Conservation (phyloP, 2,113 vertebrate genomes). For the Monopterus albus region DNA sequence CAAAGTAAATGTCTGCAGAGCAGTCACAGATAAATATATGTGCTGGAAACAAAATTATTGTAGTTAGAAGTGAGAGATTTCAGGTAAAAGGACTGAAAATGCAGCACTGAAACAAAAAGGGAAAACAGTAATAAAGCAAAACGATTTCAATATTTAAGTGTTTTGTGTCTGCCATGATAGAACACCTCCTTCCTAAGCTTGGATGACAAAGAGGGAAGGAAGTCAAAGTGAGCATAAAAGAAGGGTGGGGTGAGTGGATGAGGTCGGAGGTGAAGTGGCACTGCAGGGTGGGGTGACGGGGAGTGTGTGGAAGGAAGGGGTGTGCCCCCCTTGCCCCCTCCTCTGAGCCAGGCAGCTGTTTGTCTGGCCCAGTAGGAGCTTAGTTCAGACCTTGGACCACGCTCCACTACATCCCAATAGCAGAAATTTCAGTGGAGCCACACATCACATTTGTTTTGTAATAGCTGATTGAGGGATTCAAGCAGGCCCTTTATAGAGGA, state of each 20-base stretch:
- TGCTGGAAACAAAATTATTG: not conserved
- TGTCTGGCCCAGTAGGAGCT: conserved; percentile 78
- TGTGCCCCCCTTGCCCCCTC: conserved; percentile 46
- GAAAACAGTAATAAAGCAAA: conserved; percentile 13
- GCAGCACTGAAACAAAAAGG: not conserved
- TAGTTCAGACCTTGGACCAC: conserved; percentile 72
- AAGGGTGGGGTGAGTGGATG: conserved; percentile 73
- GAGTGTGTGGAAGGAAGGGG: conserved; percentile 74
- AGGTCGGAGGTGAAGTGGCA: conserved; percentile 82
- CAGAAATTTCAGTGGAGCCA: conserved; percentile 63
- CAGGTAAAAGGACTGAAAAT: not conserved
- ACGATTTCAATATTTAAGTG: conserved; percentile 30
- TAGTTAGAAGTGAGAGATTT: not conserved
- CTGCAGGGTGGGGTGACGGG: conserved; percentile 61
- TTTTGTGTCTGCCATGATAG: conserved; percentile 63
- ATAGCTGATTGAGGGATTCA: conserved; percentile 61
- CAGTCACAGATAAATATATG: not conserved
- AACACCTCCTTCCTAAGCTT: conserved; percentile 65
- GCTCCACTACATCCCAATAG: conserved; percentile 80
- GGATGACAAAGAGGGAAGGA: conserved; percentile 74
- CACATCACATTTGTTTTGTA: conserved; percentile 73
- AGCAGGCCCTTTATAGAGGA: conserved; percentile 40
- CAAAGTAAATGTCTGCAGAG: not conserved
- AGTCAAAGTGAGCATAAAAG: conserved; percentile 80
- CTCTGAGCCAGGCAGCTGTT: conserved; percentile 75